Conservation (phyloP, 2,888 invertebrate species). For the Coremacera marginata region DNA sequence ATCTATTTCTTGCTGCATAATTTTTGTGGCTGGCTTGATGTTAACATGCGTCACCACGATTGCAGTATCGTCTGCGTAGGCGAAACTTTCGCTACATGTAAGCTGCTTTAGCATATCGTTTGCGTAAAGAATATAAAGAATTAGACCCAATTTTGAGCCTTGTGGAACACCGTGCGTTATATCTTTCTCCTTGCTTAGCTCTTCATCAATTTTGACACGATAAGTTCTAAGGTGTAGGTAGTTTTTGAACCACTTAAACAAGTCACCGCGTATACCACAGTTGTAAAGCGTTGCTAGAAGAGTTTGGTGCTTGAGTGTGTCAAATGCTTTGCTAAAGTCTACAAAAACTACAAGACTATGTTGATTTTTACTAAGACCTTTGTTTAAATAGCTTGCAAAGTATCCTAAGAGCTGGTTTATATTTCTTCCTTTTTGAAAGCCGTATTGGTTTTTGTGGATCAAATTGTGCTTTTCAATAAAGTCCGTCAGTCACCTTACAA, state of each 20-base stretch:
- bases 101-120: neutral
- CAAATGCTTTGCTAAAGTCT: conserved; percentile 23
- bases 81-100: neutral
- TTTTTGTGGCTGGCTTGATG: neutral
- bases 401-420: neutral
- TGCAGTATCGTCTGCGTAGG: neutral
- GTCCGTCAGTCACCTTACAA: neutral
- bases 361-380: neutral
- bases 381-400: conserved; percentile 4
- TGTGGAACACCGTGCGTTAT: neutral
- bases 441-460: neutral
- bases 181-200: neutral
- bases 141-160: neutral
- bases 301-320: conserved; percentile 1
- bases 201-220: neutral
- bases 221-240: neutral
- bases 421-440: conserved; percentile 14
- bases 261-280: neutral
- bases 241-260: neutral
- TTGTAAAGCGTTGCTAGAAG: neutral
- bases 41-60: neutral
- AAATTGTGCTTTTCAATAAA: neutral
- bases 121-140: neutral
- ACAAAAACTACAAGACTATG: neutral
- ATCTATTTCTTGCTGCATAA: neutral